Evolutionary conservation across 2,797 vertebrate genomes (phyloP).

Genomic region (Dallia pectoralis): DNA sequence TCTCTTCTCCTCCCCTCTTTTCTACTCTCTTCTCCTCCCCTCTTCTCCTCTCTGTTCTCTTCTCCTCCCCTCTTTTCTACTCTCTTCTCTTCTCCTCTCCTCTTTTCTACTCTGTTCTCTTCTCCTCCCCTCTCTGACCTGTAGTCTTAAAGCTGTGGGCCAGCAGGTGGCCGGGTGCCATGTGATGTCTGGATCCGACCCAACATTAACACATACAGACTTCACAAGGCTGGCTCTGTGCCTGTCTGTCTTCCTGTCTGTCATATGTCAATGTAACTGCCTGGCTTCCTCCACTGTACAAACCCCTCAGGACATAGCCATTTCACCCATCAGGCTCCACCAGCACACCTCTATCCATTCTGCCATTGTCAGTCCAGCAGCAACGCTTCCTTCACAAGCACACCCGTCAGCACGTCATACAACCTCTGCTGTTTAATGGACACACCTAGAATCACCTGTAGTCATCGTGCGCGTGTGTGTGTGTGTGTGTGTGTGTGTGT

Average conservation of each 20-base stretch:
- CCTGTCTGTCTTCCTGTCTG: conserved; percentile 18
- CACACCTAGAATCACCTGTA: conserved; percentile 7
- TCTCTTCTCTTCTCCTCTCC: background rate
- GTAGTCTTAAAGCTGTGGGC: conserved; percentile 21
- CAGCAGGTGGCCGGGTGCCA: conserved; percentile 46
- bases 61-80: too few relatives aligned
- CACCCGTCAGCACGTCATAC: conserved; percentile 51
- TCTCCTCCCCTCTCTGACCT: background rate
- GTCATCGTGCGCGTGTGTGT: conserved; percentile 24
- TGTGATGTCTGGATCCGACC: conserved; percentile 37
- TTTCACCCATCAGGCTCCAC: too few relatives aligned
- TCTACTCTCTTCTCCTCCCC: background rate
- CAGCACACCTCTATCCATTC: conserved; percentile 26
- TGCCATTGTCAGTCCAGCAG: conserved; percentile 48
- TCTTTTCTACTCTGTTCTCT: too few relatives aligned
- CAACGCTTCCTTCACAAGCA: conserved; percentile 41
- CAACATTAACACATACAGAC: conserved; percentile 36
- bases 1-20: background rate
- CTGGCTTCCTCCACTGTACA: too few relatives aligned
- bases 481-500: too few relatives aligned
- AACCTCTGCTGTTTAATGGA: conserved; percentile 1
- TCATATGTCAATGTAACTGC: conserved; percentile 17
- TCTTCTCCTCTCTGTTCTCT: background rate
- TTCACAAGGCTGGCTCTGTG: conserved; percentile 23
- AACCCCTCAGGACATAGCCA: too few relatives aligned